phyloP scores from a whole-genome alignment of 2,113 vertebrate species.

The Micromys minutus region DNA sequence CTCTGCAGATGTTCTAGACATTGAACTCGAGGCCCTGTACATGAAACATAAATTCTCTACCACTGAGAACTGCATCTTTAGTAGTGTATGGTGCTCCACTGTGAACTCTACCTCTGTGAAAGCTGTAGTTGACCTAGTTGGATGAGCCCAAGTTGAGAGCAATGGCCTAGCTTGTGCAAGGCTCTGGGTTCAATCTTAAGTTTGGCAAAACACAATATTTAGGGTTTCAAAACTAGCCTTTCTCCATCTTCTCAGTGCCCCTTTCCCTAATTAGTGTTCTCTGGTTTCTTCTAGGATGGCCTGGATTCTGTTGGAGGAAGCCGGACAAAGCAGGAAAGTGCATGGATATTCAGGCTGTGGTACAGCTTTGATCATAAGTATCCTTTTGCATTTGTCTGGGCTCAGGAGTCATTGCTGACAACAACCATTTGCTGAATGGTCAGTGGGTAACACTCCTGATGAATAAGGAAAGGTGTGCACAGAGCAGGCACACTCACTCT shows the following conservation, averaged over 20 bases:
- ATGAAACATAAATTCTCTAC: neutral
- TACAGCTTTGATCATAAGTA: slow-evolving; percentile 99
- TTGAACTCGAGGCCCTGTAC: neutral
- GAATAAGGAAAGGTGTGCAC: slow-evolving; percentile 9
- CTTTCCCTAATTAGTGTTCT: slow-evolving; percentile 59
- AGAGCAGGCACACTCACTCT: neutral
- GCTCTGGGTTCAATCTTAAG: neutral
- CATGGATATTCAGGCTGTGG: slow-evolving; percentile 98
- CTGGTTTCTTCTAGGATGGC: slow-evolving; percentile 84
- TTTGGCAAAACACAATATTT: neutral
- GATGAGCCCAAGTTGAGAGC: neutral
- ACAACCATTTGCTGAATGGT: slow-evolving; percentile 21
- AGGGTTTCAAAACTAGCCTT: neutral
- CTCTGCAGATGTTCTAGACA: neutral
- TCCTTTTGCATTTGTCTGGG: slow-evolving; percentile 87
- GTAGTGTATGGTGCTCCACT: neutral
- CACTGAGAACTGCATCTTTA: neutral
- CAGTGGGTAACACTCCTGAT: neutral
- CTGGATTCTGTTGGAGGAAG: slow-evolving; percentile 87
- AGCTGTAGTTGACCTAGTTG: neutral
- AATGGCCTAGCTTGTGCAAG: neutral
- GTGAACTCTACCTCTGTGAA: slow-evolving; percentile 52
- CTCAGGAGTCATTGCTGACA: neutral
- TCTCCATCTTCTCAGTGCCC: neutral
- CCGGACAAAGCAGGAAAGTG: slow-evolving; percentile 97